phyloP scores from a whole-genome alignment of 2,888 invertebrate species.

The Sthenelais limicola region DNA sequence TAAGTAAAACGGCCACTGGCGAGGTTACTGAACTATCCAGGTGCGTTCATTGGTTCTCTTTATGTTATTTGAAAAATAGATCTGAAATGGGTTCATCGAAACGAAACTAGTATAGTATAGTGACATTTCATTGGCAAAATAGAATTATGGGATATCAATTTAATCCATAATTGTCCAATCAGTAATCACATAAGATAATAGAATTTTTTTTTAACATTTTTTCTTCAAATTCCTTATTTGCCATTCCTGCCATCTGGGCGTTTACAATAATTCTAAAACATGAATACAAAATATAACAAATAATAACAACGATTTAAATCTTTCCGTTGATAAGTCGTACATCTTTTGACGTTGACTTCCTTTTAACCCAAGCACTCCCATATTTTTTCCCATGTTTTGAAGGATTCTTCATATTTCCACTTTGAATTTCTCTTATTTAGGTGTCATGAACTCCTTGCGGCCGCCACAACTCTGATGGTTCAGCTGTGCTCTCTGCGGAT shows the following conservation, averaged over 20 bases:
- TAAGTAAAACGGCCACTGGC: constrained; percentile 54
- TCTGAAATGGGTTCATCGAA: not conserved
- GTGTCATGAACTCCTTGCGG: constrained; percentile 59
- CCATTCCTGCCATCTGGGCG: not conserved
- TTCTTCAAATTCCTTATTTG: not conserved
- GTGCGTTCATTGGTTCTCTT: constrained; percentile 47
- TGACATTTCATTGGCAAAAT: not conserved
- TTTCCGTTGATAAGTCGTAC: too few species aligned
- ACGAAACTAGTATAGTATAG: not conserved
- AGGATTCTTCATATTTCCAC: not conserved
- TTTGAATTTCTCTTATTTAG: constrained; percentile 49
- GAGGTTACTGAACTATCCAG: constrained; percentile 56
- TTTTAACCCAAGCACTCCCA: not conserved
- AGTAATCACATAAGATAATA: not conserved
- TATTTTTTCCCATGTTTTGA: not conserved
- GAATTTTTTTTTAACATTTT: not conserved
- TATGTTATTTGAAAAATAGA: not conserved
- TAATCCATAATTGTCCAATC: not conserved
- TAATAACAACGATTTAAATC: too few species aligned
- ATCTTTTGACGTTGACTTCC: too few species aligned
- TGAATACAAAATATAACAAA: not conserved
- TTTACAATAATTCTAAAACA: not conserved
- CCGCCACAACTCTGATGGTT: constrained; percentile 59
- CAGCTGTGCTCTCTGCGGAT: constrained; percentile 60
- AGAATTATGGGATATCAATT: too few species aligned